These are phyloP conservation scores for Lasioglossum oenotherae DNA, from an alignment of 2,888 invertebrate species.

Conservation along the genomic window DNA sequence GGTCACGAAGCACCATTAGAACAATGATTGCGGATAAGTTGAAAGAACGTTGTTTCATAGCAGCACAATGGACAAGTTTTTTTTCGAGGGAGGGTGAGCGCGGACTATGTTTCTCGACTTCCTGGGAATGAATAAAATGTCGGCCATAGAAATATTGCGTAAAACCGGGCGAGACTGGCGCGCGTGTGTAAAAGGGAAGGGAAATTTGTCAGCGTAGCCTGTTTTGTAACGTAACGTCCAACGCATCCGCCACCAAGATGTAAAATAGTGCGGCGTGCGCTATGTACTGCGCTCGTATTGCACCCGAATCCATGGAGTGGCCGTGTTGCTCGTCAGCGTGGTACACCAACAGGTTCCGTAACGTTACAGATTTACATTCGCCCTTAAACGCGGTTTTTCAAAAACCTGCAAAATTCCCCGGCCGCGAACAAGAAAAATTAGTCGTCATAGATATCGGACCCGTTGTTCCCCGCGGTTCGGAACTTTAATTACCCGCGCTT, in stretches of 20 bases:
- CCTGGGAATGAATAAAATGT: conserved; percentile 3
- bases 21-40: background rate
- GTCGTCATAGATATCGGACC: background rate
- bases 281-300: conserved; percentile 3
- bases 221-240: conserved; percentile 58
- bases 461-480: background rate
- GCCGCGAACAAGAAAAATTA: background rate
- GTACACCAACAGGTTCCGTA: conserved; percentile 32
- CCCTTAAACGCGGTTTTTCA: background rate
- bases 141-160: conserved; percentile 20
- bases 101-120: background rate
- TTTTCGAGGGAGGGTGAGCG: background rate
- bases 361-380: conserved; percentile 16
- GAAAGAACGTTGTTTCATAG: background rate
- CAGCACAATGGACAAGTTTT: conserved; percentile 5
- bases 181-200: conserved; percentile 33
- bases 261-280: conserved; percentile 59
- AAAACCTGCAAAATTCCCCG: background rate
- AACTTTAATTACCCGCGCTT: background rate
- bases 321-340: background rate
- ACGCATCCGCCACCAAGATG: conserved; percentile 53
- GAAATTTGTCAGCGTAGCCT: conserved; percentile 57
- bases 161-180: conserved; percentile 28
- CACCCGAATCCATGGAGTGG: conserved; percentile 21
- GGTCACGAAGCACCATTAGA: background rate